Evolutionary conservation across 2,888 invertebrate genomes (phyloP), one percentile per base, ranked within the genome.

Genomic region (Theretra japonica): DNA sequence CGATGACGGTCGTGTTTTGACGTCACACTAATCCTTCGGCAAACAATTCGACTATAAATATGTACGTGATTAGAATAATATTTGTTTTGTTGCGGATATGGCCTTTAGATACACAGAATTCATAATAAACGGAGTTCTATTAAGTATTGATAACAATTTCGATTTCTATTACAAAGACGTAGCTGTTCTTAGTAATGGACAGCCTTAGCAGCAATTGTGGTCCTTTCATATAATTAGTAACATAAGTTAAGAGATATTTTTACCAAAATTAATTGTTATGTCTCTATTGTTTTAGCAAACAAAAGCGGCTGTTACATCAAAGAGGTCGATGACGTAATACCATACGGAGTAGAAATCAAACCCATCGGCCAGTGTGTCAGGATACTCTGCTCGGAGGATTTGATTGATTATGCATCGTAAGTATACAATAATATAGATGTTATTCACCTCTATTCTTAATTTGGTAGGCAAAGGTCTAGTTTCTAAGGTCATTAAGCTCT

Each of bases 351-450:
- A 4, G 74, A 73, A 2, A 17, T 90, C 0, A 74, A 77, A 0
- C 91, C 91, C 0, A 68, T 86, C 0, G 91, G 91, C 0, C 0
- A 74, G 0, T 94, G 93, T 75, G 80, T 83, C 73, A 84, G 89
- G 7, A 88, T 93, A 72, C 73, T 78, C 1, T 94, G 93, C 62
- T 75, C 75, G 0, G n/a, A 50, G n/a, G 4, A 48, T 0, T 70
- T 80, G 72, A 76, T 93, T 0, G 73, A 85, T 68, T 93, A 92
- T 77, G 88, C 87, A 19, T 84, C 92, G 93, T 94, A 88, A 92
- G 93, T 91, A 77, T 70, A 30, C 33, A 33, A 33, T 30, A 48
- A 30, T 23, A 21, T 17, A 17, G 6, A 21, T 33, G 19, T 17
- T 33, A n/a, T 17, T n/a, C 17, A 41, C 4, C 0, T 33, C 4